Conservation (phyloP, 2,888 invertebrate species). For the Callosobruchus maculatus region DNA sequence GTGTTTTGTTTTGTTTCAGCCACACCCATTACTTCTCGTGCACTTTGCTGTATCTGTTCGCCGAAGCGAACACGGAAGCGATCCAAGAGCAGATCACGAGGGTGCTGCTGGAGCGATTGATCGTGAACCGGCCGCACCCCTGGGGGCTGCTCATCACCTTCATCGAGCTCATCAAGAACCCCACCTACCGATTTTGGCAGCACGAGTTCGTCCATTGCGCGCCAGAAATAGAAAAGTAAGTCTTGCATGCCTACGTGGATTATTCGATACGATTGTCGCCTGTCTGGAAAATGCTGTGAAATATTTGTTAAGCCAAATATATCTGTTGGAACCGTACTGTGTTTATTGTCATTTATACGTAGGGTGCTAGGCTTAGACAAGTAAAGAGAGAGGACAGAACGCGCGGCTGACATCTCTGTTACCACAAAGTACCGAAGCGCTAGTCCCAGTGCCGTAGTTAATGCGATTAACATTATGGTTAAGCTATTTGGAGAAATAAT, state of each 20-base stretch:
- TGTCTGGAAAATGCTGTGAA: not conserved
- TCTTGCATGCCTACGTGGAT: constrained; percentile 24
- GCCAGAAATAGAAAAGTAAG: constrained; percentile 98
- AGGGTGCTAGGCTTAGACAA: too few species aligned
- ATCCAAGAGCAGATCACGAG: constrained; percentile 98
- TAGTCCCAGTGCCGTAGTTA: too few species aligned
- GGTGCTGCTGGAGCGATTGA: constrained; percentile 92
- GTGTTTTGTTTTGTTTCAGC: too few species aligned
- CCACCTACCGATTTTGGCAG: constrained; percentile 97
- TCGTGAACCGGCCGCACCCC: constrained; percentile 97
- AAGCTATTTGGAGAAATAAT: too few species aligned
- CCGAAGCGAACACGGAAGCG: constrained; percentile 94
- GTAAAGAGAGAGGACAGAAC: too few species aligned
- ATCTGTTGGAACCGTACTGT: not conserved
- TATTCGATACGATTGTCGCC: not conserved
- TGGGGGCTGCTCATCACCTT: constrained; percentile 99
- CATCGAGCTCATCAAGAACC: constrained; percentile 98
- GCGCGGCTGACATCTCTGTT: too few species aligned
- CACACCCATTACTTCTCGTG: constrained; percentile 99
- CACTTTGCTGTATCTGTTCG: constrained; percentile 93
- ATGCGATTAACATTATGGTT: too few species aligned
- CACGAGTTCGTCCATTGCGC: constrained; percentile 99
- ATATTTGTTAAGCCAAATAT: not conserved
- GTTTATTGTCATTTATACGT: not conserved
- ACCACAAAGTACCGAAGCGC: too few species aligned